These are phyloP conservation scores for Phasianus colchicus DNA, from an alignment of 2,113 vertebrate species.

Conservation along the genomic window DNA sequence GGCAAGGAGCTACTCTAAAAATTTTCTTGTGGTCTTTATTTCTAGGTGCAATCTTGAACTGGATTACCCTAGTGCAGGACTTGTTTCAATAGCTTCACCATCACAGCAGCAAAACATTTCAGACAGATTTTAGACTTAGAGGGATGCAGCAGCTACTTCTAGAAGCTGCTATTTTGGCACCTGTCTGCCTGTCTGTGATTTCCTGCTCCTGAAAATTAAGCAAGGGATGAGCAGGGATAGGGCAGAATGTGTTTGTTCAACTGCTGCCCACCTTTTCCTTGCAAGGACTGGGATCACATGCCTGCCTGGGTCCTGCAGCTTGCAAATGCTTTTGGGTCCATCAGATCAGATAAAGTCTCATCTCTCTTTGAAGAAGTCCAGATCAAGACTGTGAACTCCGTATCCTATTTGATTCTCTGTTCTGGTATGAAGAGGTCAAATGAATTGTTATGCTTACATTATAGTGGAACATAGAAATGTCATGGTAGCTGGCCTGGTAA, in stretches of 20 bases:
- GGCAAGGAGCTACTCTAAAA: constrained; percentile 22
- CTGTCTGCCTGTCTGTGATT: background rate
- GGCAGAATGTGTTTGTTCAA: background rate
- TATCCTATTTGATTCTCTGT: background rate
- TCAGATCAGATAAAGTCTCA: background rate
- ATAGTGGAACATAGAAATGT: constrained; percentile 29
- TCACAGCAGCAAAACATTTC: constrained; percentile 14
- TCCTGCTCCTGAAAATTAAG: background rate
- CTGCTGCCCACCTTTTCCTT: background rate
- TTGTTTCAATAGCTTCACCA: constrained; percentile 23
- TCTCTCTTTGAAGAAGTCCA: background rate
- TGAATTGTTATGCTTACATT: constrained; percentile 12
- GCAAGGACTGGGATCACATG: rapidly evolving
- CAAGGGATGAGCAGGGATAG: background rate
- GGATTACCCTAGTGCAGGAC: background rate
- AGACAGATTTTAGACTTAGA: constrained; percentile 4
- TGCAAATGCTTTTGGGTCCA: background rate
- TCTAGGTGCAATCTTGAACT: constrained; percentile 44
- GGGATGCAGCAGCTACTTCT: background rate
- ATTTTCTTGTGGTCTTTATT: constrained; percentile 38
- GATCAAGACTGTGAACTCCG: background rate
- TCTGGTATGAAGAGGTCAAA: constrained; percentile 27
- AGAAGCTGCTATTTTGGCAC: background rate
- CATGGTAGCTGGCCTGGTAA: constrained; percentile 26
- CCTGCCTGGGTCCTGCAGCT: background rate